phyloP scores from a whole-genome alignment of 2,113 vertebrate species.

The Ochotona princeps region DNA sequence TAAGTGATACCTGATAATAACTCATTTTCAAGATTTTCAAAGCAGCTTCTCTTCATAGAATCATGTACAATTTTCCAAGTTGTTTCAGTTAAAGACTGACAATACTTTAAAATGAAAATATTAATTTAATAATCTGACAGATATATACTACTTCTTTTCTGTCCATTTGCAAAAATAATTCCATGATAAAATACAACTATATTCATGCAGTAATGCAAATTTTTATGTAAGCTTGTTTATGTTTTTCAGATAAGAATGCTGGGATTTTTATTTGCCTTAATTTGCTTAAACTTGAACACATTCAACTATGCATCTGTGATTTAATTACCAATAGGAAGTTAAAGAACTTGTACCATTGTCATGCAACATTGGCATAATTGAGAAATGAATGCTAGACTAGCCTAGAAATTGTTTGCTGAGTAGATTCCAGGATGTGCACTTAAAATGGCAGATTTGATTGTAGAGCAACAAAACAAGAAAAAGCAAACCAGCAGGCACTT shows the following conservation, averaged over 20 bases:
- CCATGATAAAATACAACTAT: background rate
- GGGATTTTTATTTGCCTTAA: slow-evolving; percentile 51
- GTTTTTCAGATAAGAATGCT: slow-evolving; percentile 38
- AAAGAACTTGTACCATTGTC: background rate
- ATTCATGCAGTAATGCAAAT: background rate
- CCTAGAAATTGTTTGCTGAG: background rate
- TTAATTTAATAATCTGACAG: background rate
- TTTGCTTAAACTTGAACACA: slow-evolving; percentile 45
- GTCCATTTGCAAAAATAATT: background rate
- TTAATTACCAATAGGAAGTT: slow-evolving; percentile 65
- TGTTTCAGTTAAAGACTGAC: background rate
- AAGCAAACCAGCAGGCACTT: background rate
- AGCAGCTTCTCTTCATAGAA: background rate
- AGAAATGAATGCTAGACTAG: slow-evolving; percentile 37
- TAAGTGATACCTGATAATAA: background rate
- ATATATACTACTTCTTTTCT: background rate
- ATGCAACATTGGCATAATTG: background rate
- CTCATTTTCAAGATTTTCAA: background rate
- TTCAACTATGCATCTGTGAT: slow-evolving; percentile 48
- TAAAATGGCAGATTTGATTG: slow-evolving; percentile 1
- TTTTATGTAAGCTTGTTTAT: slow-evolving; percentile 17
- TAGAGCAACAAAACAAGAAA: slow-evolving; percentile 13
- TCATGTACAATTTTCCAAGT: background rate
- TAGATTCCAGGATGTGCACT: background rate
- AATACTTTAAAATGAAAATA: slow-evolving; percentile 6